Evolutionary conservation across 2,797 vertebrate genomes (phyloP), one percentile per base, ranked within the genome.

Genomic region (Amniataba percoides): DNA sequence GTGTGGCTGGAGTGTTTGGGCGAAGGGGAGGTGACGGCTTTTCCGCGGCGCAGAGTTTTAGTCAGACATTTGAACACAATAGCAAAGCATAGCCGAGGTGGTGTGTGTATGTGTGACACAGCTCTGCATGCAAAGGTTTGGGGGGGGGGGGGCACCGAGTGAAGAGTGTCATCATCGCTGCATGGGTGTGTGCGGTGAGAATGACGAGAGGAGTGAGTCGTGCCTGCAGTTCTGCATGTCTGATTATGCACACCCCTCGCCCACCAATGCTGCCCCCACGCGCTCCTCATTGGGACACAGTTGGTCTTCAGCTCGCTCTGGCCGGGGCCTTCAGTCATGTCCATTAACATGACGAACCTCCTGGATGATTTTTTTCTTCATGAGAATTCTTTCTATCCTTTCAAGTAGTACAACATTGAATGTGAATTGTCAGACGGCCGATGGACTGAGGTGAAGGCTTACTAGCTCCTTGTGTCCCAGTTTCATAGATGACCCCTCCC

Each of bases 1-100:
- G 71, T 78, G 77, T 81, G 72, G 56, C 78, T 65, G 73, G 51
- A 80, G 77, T 55, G 77, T 67, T 56, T 6, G 8, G 34, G 34
- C 27, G 27, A 59, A 59, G 25, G 39, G 81, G 75, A 88, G 84
- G 78, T 76, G 83, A 85, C 45, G 71, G 86, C 87, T 93, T 85
- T 88, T 93, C 84, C 64, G 62, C 69, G 67, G 92, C 85, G 93
- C 93, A 93, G 94, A 93, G 94, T 94, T 94, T 94, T 92, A 90
- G 81, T 84, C 89, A 74, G 89, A 89, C 87, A 43, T 61, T 42
- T 45, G 39, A 71, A 81, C 69, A 46, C 34, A n/a, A 19, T 40
- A 43, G 59, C 5, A 23, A 42, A 77, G 80, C 79, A 40, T 67
- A 80, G 63, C 76, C 23, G 57, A 73, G 48, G 55, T 51, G 77